Conservation (phyloP, 2,113 vertebrate genomes). For the Saguinus midas region DNA sequence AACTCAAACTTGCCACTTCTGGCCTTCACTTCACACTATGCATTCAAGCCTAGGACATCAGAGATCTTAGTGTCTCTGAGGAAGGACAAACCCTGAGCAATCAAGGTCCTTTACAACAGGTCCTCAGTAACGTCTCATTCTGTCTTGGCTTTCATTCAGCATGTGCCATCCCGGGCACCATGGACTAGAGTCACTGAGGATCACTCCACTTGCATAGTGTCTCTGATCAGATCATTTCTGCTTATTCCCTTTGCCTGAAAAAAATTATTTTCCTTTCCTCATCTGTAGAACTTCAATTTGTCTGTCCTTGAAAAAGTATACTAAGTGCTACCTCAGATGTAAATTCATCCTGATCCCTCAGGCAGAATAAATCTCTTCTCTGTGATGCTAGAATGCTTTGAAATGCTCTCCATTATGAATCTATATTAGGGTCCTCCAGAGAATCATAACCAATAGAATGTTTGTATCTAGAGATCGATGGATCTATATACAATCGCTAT, state of each 20-base stretch:
- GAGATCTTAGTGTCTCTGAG: background rate
- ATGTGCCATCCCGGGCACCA: accelerated
- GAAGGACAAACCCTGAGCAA: background rate
- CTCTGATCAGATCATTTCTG: background rate
- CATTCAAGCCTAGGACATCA: background rate
- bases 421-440: background rate
- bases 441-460: background rate
- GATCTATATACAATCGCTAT: background rate
- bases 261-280: background rate
- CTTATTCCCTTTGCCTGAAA: background rate
- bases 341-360: background rate
- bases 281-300: background rate
- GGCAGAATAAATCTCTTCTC: background rate
- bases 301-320: background rate
- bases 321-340: background rate
- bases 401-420: background rate
- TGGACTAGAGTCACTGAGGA: background rate
- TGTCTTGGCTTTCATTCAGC: accelerated
- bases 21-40: background rate
- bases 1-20: background rate
- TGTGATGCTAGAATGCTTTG: background rate
- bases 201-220: accelerated
- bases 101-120: background rate
- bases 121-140: background rate
- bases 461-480: background rate